Base-by-base conservation (phyloP, 2,797 vertebrate genomes). In the Hephaestus fuliginosus region DNA sequence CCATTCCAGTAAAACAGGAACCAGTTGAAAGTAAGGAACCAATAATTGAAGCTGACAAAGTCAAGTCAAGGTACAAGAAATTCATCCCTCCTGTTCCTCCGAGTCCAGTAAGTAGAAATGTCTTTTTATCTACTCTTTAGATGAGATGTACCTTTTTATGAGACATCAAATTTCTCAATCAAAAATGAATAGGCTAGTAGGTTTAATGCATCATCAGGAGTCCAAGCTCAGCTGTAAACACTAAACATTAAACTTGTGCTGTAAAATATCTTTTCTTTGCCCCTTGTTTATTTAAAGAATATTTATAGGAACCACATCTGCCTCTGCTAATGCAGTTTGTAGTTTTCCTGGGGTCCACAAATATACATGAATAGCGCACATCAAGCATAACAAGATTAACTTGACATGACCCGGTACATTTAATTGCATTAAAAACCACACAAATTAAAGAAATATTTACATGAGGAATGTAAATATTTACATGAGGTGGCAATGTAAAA, bases 41-140 rank as follows among this genome's bases (percentile, higher is more conserved):
- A 2, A 85, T 95, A 75, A 80, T 73, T 48, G 97, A 98, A 92
- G 91, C 91, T 62, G 98, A 98, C 67, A 98, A 96, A 91, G 91
- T 88, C 53, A 98, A 97, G 91, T 84, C 92, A 1, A 96, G 97
- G 20, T 95, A 96, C 84, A 98, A 97, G 88, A 99, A 98, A 91
- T 82, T 90, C 55, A 86, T 94, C 55, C 97, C 89, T 55, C 86
- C 79, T 15, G 33, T 95, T 83, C 94, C 96, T 81, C 95, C 96
- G 49, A 98, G 96, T 95, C 92, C 92, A 69, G 95, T 95, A 74
- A 93, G 95, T 93, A 78, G 8, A 71, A 18, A 61, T 7, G 1
- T 62, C 25, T 71, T 65, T 33, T 57, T 18, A 18, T 36, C 17
- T 68, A 18, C 10, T 73, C 17, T 33, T 55, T 68, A 1, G 6